Percentiles rank a stretch among this genome's conserved stretches.
phyloP scores from a whole-genome alignment of 30 jellyfish, hydroid and myxozoan genomes.

The Sanderia malayensis region DNA sequence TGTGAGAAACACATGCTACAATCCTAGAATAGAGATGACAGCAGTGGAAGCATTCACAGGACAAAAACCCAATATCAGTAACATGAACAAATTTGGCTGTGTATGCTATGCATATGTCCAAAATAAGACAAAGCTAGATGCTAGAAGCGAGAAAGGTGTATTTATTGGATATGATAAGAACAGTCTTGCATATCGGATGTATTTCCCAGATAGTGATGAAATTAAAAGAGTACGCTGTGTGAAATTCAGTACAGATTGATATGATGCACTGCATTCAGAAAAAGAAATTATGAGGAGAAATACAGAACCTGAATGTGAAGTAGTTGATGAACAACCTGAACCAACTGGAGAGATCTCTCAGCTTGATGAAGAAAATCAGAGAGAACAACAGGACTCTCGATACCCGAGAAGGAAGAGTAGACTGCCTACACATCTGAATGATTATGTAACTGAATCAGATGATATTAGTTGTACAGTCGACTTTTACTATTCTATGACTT shows the following conservation, averaged over 20 bases:
- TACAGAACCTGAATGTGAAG: constrained; percentile 1
- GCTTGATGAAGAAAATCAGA: background rate
- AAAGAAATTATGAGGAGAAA: background rate
- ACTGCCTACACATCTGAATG: constrained; percentile 31
- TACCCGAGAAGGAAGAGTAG: constrained; percentile 31
- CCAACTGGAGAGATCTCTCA: background rate
- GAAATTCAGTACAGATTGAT: background rate
- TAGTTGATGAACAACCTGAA: background rate
- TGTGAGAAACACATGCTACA: constrained; percentile 40
- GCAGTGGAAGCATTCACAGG: constrained; percentile 50
- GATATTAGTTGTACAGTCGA: constrained; percentile 2
- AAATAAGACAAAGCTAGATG: constrained; percentile 28
- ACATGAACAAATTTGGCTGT: constrained; percentile 41
- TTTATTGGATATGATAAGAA: constrained; percentile 59
- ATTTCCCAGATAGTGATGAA: constrained; percentile 41
- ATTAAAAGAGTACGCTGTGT: background rate
- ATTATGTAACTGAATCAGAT: constrained; percentile 8
- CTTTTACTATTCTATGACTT: background rate
- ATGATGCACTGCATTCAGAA: background rate
- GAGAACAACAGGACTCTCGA: constrained; percentile 16
- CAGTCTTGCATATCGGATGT: constrained; percentile 60
- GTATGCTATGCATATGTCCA: constrained; percentile 47
- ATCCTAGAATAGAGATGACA: constrained; percentile 24
- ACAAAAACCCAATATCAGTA: constrained; percentile 9
- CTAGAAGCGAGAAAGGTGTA: constrained; percentile 35